phyloP scores from a whole-genome alignment of 2,797 vertebrate species.

The Dermochelys coriacea region DNA sequence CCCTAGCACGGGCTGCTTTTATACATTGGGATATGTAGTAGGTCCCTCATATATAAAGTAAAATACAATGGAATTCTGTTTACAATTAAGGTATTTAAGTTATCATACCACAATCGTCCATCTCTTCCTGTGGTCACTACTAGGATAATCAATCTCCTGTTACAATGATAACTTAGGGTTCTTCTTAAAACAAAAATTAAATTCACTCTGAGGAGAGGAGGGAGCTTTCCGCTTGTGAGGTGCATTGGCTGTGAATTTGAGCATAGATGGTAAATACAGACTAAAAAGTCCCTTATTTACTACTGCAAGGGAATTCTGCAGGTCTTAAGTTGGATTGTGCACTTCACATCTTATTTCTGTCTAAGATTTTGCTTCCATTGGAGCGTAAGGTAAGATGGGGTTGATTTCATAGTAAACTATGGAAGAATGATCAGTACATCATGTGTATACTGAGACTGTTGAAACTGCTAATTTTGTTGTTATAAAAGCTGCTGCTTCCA shows the following conservation, averaged over 20 bases:
- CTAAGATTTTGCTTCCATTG: not conserved
- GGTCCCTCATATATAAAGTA: constrained; percentile 44
- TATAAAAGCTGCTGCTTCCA: not conserved
- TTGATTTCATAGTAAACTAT: not conserved
- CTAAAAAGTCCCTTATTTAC: not conserved
- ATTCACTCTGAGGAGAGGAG: not conserved
- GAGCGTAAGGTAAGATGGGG: not conserved
- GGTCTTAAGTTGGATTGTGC: not conserved
- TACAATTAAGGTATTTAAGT: constrained; percentile 44
- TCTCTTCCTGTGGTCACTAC: constrained; percentile 32
- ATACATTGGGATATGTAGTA: constrained; percentile 27
- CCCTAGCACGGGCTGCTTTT: constrained; percentile 53
- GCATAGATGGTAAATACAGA: fast-evolving
- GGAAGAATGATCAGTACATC: not conserved
- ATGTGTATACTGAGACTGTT: not conserved
- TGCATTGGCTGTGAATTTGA: not conserved
- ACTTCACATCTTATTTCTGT: not conserved
- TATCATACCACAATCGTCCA: not conserved
- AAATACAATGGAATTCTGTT: constrained; percentile 62
- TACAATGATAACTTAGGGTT: not conserved
- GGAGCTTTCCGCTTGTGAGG: not conserved
- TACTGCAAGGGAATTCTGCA: not conserved
- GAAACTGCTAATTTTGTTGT: not conserved
- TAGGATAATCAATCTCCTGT: constrained; percentile 1
- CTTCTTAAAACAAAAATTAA: not conserved